These are phyloP conservation scores for Protodeltote pygarga DNA, from an alignment of 2,888 invertebrate genomes.

Conservation along the genomic window DNA sequence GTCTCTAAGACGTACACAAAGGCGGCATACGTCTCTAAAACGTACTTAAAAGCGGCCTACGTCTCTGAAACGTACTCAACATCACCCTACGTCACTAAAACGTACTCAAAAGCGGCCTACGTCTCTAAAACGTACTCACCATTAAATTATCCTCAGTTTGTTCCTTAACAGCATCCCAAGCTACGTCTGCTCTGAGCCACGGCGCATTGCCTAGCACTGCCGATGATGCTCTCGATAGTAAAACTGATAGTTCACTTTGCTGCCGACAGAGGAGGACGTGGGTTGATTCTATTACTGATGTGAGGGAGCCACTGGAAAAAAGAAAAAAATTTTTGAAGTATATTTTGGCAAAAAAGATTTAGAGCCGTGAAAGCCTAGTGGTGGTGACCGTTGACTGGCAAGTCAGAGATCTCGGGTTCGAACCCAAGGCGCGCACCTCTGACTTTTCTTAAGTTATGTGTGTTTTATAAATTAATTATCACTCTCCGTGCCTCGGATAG, in stretches of 20 bases:
- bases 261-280: constrained; percentile 71
- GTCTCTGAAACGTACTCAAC: constrained; percentile 60
- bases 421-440: no score
- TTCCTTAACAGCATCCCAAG: constrained; percentile 60
- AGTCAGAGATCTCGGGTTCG: no score
- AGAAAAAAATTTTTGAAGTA: not conserved
- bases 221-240: constrained; percentile 70
- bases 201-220: constrained; percentile 76
- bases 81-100: constrained; percentile 41
- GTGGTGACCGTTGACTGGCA: no score
- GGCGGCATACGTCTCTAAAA: no score
- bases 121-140: constrained; percentile 50
- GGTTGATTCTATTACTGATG: constrained; percentile 65
- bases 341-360: no score
- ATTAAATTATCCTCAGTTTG: constrained; percentile 55
- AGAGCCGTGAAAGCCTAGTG: no score
- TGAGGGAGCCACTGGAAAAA: constrained; percentile 64
- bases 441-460: no score
- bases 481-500: no score
- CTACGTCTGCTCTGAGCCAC: constrained; percentile 72
- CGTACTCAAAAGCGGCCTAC: not conserved
- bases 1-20: no score
- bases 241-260: constrained; percentile 63
- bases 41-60: no score
- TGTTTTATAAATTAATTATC: no score